Base-by-base conservation (phyloP, 2,113 vertebrate species). In the Toxostoma redivivum region DNA sequence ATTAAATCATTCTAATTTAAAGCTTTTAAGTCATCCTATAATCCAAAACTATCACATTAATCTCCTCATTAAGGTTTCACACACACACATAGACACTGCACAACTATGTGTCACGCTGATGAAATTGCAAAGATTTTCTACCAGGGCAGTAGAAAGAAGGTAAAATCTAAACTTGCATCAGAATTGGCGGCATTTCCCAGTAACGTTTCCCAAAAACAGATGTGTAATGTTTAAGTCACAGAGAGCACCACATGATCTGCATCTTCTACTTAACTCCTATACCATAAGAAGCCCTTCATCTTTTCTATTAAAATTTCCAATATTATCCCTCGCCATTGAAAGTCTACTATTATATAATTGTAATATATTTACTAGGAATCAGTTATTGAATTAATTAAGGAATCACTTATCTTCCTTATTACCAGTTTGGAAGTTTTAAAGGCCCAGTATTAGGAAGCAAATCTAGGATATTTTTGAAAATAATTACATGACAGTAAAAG, bases 91-190 rank as follows among this genome's bases (percentile, higher is more conserved):
- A 47, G 11, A 71, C n/a, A 45, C 25, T 65, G 64, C 35, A 45
- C 0, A 0, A 44, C 23, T 31, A 45, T 3, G 0, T 35, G 48
- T 56, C 23, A 30, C 0, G 1, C 58, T 21, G 27, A 60, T 53
- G 22, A 72, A 85, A 92, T 40, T 10, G 10, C 57, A 54, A 45
- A 82, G 31, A 44, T 48, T 48, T 73, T 65, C 50, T 31, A 57
- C 19, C 64, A 84, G 23, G 14, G 15, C 38, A 72, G 20, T 4
- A 78, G 48, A 72, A 91, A 45, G 28, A 58, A 57, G 20, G 18
- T 16, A 91, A 67, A 30, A 47, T 40, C 24, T 60, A 69, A 3
- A 66, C 38, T 54, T 85, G 23, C 44, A 67, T 23, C 22, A 80
- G 44, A 82, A 84, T 2, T 81, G 23, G 10, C 25, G 84, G 50